Percentiles rank a stretch among this genome's conserved stretches.
Evolutionary conservation across 2,113 vertebrate species (phyloP).

Genomic region (Arvicanthis niloticus): DNA sequence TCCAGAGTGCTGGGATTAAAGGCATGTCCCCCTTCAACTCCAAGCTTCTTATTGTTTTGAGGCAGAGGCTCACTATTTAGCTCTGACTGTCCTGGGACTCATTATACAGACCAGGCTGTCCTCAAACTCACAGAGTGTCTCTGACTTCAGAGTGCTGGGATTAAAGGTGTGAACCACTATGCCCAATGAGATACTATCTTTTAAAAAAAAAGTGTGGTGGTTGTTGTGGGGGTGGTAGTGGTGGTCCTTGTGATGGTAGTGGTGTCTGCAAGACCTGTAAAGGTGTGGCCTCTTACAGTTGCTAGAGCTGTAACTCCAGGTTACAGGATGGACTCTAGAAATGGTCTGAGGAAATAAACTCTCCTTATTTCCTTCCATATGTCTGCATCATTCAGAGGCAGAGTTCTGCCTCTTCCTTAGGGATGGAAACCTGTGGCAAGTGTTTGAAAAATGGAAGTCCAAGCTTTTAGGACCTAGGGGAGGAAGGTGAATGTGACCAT

Average conservation of each 20-base stretch:
- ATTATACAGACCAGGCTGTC: not conserved
- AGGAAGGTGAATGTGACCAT: not conserved
- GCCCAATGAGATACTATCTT: not conserved
- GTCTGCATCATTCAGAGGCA: not conserved
- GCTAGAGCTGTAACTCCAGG: not conserved
- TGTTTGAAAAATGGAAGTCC: not conserved
- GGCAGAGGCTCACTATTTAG: not conserved
- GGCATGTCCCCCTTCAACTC: too few species aligned
- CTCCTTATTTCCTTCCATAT: not conserved
- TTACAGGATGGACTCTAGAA: accelerated
- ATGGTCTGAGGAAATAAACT: not conserved
- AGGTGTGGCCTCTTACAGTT: not conserved
- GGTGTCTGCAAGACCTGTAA: not conserved
- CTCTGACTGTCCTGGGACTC: not conserved
- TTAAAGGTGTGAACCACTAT: not conserved
- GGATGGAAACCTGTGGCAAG: not conserved
- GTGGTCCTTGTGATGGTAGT: not conserved
- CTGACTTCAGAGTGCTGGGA: not conserved
- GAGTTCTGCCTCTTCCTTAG: not conserved
- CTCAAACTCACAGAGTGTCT: not conserved
- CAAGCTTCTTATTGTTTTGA: not conserved
- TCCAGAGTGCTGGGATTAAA: not conserved
- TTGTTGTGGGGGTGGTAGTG: not conserved
- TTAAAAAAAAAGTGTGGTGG: not conserved
- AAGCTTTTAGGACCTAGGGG: not conserved